Conservation (phyloP, 2,888 invertebrate species). For the Xestia xanthographa region DNA sequence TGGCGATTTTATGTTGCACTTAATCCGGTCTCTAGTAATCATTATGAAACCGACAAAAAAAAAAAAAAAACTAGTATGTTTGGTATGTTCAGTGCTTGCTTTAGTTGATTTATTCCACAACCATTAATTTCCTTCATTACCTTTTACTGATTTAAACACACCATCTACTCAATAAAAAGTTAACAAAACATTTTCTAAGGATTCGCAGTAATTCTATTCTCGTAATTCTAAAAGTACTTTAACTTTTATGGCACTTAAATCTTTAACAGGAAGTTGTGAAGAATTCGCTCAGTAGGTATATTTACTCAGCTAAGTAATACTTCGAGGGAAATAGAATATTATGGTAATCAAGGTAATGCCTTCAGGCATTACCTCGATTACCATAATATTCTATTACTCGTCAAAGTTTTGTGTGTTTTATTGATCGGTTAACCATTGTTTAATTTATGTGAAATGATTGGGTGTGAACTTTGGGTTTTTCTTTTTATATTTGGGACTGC, state of each 20-base stretch:
- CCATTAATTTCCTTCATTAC: background rate
- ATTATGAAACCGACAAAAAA: background rate
- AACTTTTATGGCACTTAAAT: slow-evolving; percentile 53
- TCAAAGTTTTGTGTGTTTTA: background rate
- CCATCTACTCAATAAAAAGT: background rate
- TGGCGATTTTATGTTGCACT: background rate
- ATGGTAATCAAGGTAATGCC: slow-evolving; percentile 10
- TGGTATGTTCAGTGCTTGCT: background rate
- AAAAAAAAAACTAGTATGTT: too few relatives aligned
- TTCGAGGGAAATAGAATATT: slow-evolving; percentile 31
- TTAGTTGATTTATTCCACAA: background rate
- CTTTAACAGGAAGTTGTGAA: slow-evolving; percentile 38
- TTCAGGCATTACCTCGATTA: too few relatives aligned
- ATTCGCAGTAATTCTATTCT: slow-evolving; percentile 30
- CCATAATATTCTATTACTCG: too few relatives aligned
- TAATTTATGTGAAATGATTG: background rate
- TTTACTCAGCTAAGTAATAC: slow-evolving; percentile 32
- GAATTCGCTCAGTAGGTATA: slow-evolving; percentile 18
- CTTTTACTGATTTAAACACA: background rate
- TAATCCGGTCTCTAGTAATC: background rate
- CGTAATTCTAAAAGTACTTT: slow-evolving; percentile 38
- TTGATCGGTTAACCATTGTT: background rate
- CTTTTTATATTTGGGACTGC: background rate
- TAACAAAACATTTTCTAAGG: slow-evolving; percentile 13
- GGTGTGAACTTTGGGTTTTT: background rate